A percentile compares a stretch with the other conserved stretches of the same genome.
Evolutionary conservation across 2,113 vertebrate genomes (phyloP).

Genomic region (Verasper variegatus): DNA sequence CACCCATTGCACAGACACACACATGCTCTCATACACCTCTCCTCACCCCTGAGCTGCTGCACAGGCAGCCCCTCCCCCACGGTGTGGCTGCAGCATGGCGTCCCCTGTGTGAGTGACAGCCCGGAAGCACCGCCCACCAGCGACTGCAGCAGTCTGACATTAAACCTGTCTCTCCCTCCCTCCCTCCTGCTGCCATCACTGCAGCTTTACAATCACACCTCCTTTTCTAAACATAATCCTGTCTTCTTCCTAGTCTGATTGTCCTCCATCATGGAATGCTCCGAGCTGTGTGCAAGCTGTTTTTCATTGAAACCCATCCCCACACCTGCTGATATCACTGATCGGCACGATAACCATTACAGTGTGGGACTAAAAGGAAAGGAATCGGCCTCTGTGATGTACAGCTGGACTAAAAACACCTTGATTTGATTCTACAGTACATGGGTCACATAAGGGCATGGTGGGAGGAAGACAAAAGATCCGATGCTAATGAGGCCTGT

Average conservation of each 20-base stretch:
- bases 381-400: conserved; percentile 1
- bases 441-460: conserved; percentile 21
- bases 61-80: conserved; percentile 67
- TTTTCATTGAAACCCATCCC: neutral
- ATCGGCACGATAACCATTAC: conserved; percentile 6
- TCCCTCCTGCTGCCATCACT: conserved; percentile 53
- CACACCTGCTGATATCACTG: conserved; percentile 11
- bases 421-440: conserved; percentile 15
- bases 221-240: conserved; percentile 54
- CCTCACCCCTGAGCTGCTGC: conserved; percentile 45
- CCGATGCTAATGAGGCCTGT: neutral
- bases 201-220: conserved; percentile 67
- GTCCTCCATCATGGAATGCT: conserved; percentile 36
- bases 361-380: neutral
- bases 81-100: conserved; percentile 65
- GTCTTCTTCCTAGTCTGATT: conserved; percentile 39
- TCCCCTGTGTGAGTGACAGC: conserved; percentile 63
- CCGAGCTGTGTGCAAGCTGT: neutral
- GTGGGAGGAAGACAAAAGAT: neutral
- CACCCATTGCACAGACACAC: neutral
- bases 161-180: conserved; percentile 29
- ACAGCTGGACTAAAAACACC: conserved; percentile 13
- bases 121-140: conserved; percentile 62
- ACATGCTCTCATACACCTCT: conserved; percentile 8
- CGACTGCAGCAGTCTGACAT: conserved; percentile 78